Evolutionary conservation across 2,113 vertebrate genomes (phyloP).

Genomic region (Shinisaurus crocodilurus): DNA sequence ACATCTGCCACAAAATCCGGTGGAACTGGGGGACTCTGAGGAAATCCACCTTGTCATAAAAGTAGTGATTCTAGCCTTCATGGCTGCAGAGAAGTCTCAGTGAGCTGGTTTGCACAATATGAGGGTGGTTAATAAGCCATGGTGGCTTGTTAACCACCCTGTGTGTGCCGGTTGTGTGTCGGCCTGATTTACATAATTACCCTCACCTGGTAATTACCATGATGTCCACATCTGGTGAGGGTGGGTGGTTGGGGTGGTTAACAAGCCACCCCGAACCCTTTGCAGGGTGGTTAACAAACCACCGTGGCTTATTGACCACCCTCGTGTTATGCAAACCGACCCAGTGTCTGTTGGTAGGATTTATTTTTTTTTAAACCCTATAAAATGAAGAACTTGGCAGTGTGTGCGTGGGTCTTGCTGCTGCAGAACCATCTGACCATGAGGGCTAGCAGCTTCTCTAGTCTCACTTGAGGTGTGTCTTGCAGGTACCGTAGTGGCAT

Average conservation of each 20-base stretch:
- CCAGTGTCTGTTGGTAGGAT: no score
- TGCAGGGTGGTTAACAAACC: no score
- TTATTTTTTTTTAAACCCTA: no score
- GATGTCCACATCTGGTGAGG: no score
- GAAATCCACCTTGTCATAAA: neutral
- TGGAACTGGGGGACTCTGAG: neutral
- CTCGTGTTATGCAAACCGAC: neutral
- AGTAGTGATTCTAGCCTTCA: neutral
- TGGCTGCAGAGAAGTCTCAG: no score
- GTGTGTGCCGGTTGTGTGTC: no score
- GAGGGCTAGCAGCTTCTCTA: neutral
- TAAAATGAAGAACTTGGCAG: neutral
- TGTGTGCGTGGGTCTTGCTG: neutral
- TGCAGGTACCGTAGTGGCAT: slow-evolving; percentile 97
- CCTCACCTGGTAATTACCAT: no score
- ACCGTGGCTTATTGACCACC: neutral
- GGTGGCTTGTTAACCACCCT: neutral
- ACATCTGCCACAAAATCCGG: neutral
- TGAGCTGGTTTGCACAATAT: neutral
- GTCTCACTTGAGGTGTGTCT: neutral
- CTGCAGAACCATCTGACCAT: neutral
- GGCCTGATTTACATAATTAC: no score
- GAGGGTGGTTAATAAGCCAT: neutral
- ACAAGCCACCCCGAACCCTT: no score
- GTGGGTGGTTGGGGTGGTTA: no score